Evolutionary conservation across 2,113 vertebrate species (phyloP).

Genomic region (Copsychus sechellarum): DNA sequence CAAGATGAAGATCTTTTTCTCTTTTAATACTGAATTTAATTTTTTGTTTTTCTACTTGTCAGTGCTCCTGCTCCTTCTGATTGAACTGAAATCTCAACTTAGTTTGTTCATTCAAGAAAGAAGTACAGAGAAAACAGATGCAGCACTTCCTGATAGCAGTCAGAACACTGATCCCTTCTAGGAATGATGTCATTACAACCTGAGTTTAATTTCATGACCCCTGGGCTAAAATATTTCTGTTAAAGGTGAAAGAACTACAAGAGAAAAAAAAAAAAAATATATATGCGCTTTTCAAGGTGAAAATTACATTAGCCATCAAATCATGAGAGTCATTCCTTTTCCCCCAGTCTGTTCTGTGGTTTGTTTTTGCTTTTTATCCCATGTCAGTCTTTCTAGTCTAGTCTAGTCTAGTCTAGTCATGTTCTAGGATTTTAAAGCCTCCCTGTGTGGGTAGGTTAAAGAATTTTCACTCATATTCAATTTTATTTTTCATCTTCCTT

Average conservation of each 20-base stretch:
- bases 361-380: background rate
- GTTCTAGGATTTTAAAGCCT: background rate
- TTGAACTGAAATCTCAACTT: background rate
- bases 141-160: background rate
- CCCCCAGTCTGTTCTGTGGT: background rate
- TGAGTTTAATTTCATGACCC: background rate
- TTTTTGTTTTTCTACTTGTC: background rate
- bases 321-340: background rate
- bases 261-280: background rate
- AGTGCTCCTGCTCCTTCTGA: background rate
- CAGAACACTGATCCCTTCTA: background rate
- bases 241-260: background rate
- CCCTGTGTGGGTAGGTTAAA: background rate
- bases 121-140: background rate
- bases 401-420: too few relatives aligned
- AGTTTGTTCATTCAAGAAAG: background rate
- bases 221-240: background rate
- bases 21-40: background rate
- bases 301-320: background rate
- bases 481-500: constrained; percentile 34
- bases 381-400: background rate
- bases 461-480: background rate
- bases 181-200: background rate
- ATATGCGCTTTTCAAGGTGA: background rate
- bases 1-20: background rate